Conservation (phyloP, 2,797 vertebrate species). For the Pipistrellus pygmaeus region DNA sequence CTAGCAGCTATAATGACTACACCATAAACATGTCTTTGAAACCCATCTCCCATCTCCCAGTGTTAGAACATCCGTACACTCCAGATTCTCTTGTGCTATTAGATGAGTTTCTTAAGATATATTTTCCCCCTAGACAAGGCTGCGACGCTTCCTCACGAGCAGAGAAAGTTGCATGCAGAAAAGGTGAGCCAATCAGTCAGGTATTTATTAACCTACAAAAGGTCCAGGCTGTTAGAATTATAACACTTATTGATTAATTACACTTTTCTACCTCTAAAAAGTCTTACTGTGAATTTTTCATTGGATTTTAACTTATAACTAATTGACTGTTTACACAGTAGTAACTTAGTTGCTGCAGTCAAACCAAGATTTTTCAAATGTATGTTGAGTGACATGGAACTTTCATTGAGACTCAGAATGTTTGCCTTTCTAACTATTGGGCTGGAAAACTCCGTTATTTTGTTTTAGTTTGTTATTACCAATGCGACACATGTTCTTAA, state of each 20-base stretch:
- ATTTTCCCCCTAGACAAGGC: constrained; percentile 93
- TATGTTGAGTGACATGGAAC: background rate
- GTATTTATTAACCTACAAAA: constrained; percentile 17
- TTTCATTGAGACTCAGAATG: background rate
- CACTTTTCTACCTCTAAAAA: background rate
- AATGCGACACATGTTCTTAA: background rate
- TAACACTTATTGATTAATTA: background rate
- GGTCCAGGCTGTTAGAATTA: background rate
- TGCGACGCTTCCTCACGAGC: constrained; percentile 96
- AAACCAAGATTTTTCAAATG: background rate
- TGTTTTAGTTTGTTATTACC: constrained; percentile 54
- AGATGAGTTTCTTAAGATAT: constrained; percentile 64
- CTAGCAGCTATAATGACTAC: constrained; percentile 33
- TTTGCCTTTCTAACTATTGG: background rate
- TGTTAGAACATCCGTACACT: constrained; percentile 19
- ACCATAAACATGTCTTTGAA: constrained; percentile 49
- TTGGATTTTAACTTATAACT: background rate
- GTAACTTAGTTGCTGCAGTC: background rate
- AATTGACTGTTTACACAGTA: background rate
- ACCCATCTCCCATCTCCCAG: background rate
- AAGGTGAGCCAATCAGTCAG: constrained; percentile 90
- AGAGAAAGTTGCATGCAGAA: constrained; percentile 98
- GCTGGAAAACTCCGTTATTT: background rate
- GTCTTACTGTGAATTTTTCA: background rate
- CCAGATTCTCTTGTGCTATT: constrained; percentile 4